Percentiles rank a stretch among this genome's conserved stretches.
Conservation (phyloP, 2,888 invertebrate species). For the Thera obeliscata region DNA sequence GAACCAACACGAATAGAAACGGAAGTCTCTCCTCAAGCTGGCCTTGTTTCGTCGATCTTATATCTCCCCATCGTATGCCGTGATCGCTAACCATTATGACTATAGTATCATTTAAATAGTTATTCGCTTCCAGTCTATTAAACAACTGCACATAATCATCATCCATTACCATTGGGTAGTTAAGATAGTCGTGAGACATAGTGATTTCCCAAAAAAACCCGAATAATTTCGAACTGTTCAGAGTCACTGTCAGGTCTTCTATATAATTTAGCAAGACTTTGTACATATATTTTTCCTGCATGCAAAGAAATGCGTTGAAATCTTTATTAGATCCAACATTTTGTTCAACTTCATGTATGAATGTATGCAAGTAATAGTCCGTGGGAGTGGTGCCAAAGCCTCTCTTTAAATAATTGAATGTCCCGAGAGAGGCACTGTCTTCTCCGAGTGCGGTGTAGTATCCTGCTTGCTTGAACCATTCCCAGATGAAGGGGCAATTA, state of each 20-base stretch:
- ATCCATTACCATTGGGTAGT: slow-evolving; percentile 91
- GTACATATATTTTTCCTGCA: slow-evolving; percentile 88
- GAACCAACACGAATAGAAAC: slow-evolving; percentile 89
- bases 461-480: slow-evolving; percentile 88
- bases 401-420: slow-evolving; percentile 91
- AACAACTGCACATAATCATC: slow-evolving; percentile 85
- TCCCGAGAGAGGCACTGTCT: slow-evolving; percentile 90
- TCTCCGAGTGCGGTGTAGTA: slow-evolving; percentile 93
- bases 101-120: slow-evolving; percentile 87
- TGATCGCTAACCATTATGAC: slow-evolving; percentile 94
- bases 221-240: slow-evolving; percentile 87
- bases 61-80: slow-evolving; percentile 94
- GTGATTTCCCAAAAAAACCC: slow-evolving; percentile 94
- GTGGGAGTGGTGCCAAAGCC: slow-evolving; percentile 92
- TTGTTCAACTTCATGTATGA: slow-evolving; percentile 87
- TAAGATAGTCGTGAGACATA: slow-evolving; percentile 93
- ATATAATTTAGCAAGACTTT: slow-evolving; percentile 90
- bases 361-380: slow-evolving; percentile 92
- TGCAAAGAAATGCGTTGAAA: slow-evolving; percentile 88
- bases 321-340: slow-evolving; percentile 86
- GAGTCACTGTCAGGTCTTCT: slow-evolving; percentile 84
- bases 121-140: slow-evolving; percentile 73
- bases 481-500: slow-evolving; percentile 94
- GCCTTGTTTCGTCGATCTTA: slow-evolving; percentile 93
- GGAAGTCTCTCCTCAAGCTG: slow-evolving; percentile 95